A percentile compares a stretch with the other conserved stretches of the same genome.
Conservation (phyloP, 2,797 vertebrate species). For the Clamator glandarius region DNA sequence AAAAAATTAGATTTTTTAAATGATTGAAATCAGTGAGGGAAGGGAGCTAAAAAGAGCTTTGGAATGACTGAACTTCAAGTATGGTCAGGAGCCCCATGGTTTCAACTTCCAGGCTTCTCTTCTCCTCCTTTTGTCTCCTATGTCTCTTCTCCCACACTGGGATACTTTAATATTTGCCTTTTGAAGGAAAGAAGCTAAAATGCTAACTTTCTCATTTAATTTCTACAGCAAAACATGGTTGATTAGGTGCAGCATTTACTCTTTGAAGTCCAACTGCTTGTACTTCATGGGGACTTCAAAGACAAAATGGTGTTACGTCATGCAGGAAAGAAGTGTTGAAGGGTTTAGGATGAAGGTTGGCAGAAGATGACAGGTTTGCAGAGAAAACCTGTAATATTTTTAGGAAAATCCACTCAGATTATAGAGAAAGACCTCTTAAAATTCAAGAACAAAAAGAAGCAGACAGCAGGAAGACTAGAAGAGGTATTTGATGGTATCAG, state of each 20-base stretch:
- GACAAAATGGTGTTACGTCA: background rate
- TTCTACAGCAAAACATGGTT: background rate
- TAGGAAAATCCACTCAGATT: slow-evolving; percentile 32
- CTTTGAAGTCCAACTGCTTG: slow-evolving; percentile 47
- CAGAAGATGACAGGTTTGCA: slow-evolving; percentile 49
- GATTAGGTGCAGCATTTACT: slow-evolving; percentile 4
- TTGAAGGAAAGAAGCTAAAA: background rate
- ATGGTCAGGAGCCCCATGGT: background rate
- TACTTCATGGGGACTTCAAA: slow-evolving; percentile 37
- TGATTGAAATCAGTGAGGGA: background rate
- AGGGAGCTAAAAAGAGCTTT: background rate
- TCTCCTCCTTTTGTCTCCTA: background rate
- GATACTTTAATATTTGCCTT: background rate
- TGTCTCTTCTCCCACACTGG: background rate
- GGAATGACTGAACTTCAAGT: background rate
- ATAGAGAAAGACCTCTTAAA: background rate
- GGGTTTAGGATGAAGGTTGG: slow-evolving; percentile 11
- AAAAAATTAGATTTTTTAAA: background rate
- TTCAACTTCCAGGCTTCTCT: background rate
- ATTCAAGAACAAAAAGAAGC: background rate
- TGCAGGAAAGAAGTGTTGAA: slow-evolving; percentile 15
- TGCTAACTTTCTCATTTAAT: background rate
- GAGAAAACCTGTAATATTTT: slow-evolving; percentile 18
- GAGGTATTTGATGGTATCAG: background rate
- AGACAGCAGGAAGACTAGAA: background rate